phyloP scores from a whole-genome alignment of 2,888 invertebrate genomes.

The Dascillus cervinus region DNA sequence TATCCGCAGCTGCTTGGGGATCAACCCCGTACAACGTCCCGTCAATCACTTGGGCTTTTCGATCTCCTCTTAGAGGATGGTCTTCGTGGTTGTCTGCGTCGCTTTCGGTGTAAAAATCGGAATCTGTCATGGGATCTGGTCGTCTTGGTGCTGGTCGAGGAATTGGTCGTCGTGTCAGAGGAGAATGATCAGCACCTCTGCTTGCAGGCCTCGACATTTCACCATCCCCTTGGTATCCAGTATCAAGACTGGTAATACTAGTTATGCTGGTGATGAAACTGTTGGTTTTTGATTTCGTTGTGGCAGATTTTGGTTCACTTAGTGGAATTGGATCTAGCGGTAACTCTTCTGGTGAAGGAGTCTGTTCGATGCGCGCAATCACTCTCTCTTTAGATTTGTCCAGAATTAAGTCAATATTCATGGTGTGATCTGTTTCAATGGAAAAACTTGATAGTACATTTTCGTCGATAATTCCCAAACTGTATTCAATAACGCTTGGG shows the following conservation, averaged over 20 bases:
- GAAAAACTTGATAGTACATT: constrained; percentile 50
- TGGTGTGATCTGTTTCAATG: constrained; percentile 51
- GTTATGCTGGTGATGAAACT: constrained; percentile 82
- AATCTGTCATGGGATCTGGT: constrained; percentile 84
- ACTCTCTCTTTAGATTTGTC: constrained; percentile 43
- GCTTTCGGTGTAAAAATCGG: constrained; percentile 85
- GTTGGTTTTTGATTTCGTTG: constrained; percentile 54
- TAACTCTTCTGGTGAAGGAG: constrained; percentile 78
- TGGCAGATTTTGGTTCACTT: constrained; percentile 33
- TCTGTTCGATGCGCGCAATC: constrained; percentile 58
- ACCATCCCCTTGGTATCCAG: constrained; percentile 90
- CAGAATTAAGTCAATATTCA: constrained; percentile 49
- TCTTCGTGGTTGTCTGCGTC: constrained; percentile 82
- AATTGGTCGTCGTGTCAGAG: constrained; percentile 46
- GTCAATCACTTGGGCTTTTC: constrained; percentile 78
- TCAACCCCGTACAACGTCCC: constrained; percentile 77
- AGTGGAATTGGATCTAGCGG: constrained; percentile 70
- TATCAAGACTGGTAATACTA: constrained; percentile 86
- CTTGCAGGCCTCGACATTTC: constrained; percentile 84
- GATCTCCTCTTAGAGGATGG: constrained; percentile 57
- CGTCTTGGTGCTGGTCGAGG: constrained; percentile 52
- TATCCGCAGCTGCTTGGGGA: constrained; percentile 45
- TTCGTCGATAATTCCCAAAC: constrained; percentile 46
- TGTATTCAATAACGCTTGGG: constrained; percentile 33
- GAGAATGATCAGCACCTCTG: constrained; percentile 69